These are phyloP conservation scores for Villa cingulata DNA, from an alignment of 2,888 invertebrate species.

Conservation along the genomic window DNA sequence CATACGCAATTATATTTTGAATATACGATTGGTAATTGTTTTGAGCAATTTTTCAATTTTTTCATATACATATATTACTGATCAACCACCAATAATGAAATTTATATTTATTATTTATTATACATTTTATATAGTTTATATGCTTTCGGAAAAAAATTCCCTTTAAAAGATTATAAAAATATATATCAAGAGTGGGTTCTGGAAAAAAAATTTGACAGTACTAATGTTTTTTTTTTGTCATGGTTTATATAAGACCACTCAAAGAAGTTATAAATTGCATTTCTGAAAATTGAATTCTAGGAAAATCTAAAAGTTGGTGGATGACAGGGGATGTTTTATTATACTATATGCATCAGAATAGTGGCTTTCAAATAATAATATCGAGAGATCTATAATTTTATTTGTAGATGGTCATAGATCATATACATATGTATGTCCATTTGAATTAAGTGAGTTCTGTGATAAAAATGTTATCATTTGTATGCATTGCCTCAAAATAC, in stretches of 20 bases:
- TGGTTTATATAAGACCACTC: slow-evolving; percentile 3
- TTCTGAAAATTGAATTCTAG: slow-evolving; percentile 5
- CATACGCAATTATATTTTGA: too few species aligned
- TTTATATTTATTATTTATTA: too few species aligned
- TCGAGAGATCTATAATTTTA: slow-evolving; percentile 7
- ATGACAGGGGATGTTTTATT: slow-evolving; percentile 11
- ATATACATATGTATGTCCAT: slow-evolving; percentile 4
- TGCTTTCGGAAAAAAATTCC: not conserved
- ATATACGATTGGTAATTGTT: too few species aligned
- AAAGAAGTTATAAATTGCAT: not conserved
- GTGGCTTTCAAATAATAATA: slow-evolving; percentile 7
- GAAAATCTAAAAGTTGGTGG: slow-evolving; percentile 6
- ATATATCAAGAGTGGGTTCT: not conserved
- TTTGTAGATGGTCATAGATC: slow-evolving; percentile 9
- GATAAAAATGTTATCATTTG: not conserved
- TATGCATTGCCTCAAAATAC: slow-evolving; percentile 12
- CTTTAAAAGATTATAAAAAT: not conserved
- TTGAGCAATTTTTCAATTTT: too few species aligned
- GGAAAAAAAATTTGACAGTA: slow-evolving; percentile 2
- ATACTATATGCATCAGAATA: slow-evolving; percentile 8
- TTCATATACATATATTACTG: too few species aligned
- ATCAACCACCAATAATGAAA: too few species aligned
- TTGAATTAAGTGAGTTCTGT: slow-evolving; percentile 9
- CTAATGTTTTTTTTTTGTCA: slow-evolving; percentile 7
- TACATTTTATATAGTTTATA: too few species aligned